Conservation (phyloP, 2,888 invertebrate genomes). For the Nephrocerus scutellatus region DNA sequence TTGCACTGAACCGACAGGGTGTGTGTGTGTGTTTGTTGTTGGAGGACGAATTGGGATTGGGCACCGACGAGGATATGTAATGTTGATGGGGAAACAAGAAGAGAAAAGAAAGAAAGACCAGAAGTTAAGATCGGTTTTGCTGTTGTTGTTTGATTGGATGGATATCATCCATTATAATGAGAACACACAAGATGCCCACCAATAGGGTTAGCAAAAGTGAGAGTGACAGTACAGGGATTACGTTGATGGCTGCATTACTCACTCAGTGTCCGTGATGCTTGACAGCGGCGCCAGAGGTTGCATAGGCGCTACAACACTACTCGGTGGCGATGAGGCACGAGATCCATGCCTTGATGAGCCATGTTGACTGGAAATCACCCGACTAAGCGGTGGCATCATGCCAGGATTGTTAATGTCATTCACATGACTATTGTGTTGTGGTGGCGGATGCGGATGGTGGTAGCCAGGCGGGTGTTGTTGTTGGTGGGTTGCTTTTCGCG, state of each 20-base stretch:
- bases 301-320: slow-evolving; percentile 51
- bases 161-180: too few relatives aligned
- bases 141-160: slow-evolving; percentile 7
- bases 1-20: slow-evolving; percentile 16
- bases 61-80: too few relatives aligned
- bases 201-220: too few relatives aligned
- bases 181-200: too few relatives aligned
- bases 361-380: slow-evolving; percentile 34
- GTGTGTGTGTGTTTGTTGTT: slow-evolving; percentile 4
- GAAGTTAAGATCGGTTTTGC: slow-evolving; percentile 14
- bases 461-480: too few relatives aligned
- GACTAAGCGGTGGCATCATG: slow-evolving; percentile 27
- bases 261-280: slow-evolving; percentile 60
- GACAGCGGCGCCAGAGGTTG: slow-evolving; percentile 56
- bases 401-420: slow-evolving; percentile 54
- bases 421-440: slow-evolving; percentile 32
- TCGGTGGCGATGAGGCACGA: slow-evolving; percentile 45
- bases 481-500: slow-evolving; percentile 36
- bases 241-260: too few relatives aligned
- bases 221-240: too few relatives aligned
- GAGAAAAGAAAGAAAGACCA: slow-evolving; percentile 18
- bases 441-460: slow-evolving; percentile 29
- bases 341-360: slow-evolving; percentile 41
- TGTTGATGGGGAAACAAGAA: slow-evolving; percentile 12
- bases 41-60: neutral